Base-by-base conservation (phyloP, 2,113 vertebrate genomes). In the Potamarius usumacintae region DNA sequence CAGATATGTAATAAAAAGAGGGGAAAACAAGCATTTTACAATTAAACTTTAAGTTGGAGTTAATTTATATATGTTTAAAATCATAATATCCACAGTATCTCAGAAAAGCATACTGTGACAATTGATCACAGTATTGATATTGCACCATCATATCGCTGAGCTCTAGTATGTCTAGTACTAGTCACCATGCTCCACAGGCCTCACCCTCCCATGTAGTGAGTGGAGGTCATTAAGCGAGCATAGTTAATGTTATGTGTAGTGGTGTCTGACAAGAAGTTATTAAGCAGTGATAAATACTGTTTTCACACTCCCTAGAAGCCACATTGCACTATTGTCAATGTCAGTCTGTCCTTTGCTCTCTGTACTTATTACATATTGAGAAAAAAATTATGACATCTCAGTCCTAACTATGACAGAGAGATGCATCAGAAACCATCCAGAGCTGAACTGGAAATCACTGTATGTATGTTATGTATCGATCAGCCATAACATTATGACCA, bases 201-300 rank as follows among this genome's bases (percentile, higher is more conserved):
- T 69, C 88, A 57, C 62, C 55, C 86, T 86, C 74, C 34, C 34
- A 74, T 58, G 27, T 42, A 58, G 85, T 42, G 52, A 88, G 78
- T 79, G 83, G 67, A 72, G 72, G 50, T 86, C 84, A 90, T 86
- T 84, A 86, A 84, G 62, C 34, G 34, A 34, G 34, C 34, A 2
- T 34, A 34, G 34, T 34, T 34, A 34, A 34, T 1, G 80, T 50
- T 86, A 42, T 84, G 85, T 88, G 89, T 90, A 83, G 65, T 85
- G 69, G 86, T 74, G 65, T 86, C 71, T 84, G 52, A 90, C 65
- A 87, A 78, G 83, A 63, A 86, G 85, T 88, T 86, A 90, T 77
- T 88, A 88, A 88, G 86, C 81, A 69, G 27, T 76, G 72, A 84
- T 84, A 90, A 90, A 88, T 90, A 88, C 83, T 86, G 71, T 84